These are phyloP conservation scores for Lycaon pictus DNA, from an alignment of 2,113 vertebrate species.

Conservation along the genomic window DNA sequence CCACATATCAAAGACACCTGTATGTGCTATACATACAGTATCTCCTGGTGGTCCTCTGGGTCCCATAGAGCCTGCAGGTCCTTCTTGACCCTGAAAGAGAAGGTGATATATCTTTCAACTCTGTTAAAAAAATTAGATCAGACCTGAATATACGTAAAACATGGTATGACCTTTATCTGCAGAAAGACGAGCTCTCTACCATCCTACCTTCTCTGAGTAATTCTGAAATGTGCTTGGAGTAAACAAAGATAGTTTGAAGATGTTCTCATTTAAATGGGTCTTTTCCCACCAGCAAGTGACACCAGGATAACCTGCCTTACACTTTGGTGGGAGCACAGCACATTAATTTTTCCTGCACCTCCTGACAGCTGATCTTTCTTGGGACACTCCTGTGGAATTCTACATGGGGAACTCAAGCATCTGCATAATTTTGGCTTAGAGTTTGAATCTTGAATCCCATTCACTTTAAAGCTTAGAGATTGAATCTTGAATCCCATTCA, in stretches of 20 bases:
- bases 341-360: background rate
- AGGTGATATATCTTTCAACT: background rate
- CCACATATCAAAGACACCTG: background rate
- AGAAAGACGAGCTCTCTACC: background rate
- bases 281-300: constrained; percentile 13
- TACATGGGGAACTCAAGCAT: background rate
- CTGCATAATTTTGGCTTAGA: constrained; percentile 7
- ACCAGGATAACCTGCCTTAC: background rate
- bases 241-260: background rate
- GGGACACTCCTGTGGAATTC: background rate
- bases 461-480: background rate
- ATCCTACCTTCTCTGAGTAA: background rate
- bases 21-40: constrained; percentile 86
- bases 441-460: background rate
- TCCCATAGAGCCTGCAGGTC: constrained; percentile 90
- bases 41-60: constrained; percentile 93
- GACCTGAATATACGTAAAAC: background rate
- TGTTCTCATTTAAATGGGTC: constrained; percentile 14
- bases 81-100: constrained; percentile 91
- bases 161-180: background rate
- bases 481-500: background rate
- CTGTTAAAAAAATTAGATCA: constrained; percentile 20
- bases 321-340: background rate
- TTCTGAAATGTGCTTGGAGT: background rate
- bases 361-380: background rate